Conservation (phyloP, 2,888 invertebrate genomes). For the Scaptomyza polygonia region DNA sequence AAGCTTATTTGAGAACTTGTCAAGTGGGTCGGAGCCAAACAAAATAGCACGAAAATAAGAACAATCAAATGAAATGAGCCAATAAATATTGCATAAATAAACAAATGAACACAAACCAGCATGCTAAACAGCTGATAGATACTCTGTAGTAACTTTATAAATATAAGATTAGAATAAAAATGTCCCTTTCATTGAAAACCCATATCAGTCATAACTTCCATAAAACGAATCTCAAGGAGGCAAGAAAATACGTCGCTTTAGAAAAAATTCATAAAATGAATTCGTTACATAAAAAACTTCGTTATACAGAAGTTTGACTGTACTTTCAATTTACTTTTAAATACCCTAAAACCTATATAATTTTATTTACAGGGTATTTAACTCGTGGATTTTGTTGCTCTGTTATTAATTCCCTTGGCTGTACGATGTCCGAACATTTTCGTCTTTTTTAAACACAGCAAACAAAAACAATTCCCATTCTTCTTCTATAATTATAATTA, state of each 20-base stretch:
- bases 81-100: constrained; percentile 1
- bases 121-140: constrained; percentile 5
- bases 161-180: too few species aligned
- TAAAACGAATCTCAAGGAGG: too few species aligned
- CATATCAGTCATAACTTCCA: too few species aligned
- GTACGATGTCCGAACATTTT: constrained; percentile 39
- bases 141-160: constrained; percentile 4
- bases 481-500: background rate
- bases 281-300: too few species aligned
- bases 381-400: constrained; percentile 7
- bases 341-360: too few species aligned
- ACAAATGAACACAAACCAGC: background rate
- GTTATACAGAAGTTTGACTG: too few species aligned
- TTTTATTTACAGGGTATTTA: background rate
- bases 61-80: constrained; percentile 16
- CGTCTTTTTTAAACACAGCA: constrained; percentile 10
- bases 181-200: too few species aligned
- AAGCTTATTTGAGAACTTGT: constrained; percentile 16
- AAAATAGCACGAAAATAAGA: background rate
- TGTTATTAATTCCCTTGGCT: constrained; percentile 7
- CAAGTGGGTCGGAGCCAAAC: constrained; percentile 46
- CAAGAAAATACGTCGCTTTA: too few species aligned
- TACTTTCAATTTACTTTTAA: too few species aligned
- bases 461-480: constrained; percentile 18
- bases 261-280: too few species aligned